phyloP scores from a whole-genome alignment of 1,140 invertebrate species.

The Cydia fagiglandana region DNA sequence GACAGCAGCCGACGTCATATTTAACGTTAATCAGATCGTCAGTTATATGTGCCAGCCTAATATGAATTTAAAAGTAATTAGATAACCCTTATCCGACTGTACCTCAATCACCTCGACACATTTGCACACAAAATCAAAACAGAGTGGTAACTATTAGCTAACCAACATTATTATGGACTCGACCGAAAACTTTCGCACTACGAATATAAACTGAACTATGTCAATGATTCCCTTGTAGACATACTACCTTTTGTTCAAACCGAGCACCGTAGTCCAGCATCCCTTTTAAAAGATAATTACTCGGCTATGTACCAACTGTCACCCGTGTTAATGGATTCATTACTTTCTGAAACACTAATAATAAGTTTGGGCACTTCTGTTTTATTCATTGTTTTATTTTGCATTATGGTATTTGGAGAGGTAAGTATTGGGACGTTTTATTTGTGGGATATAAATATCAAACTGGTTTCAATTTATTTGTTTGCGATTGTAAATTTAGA shows the following conservation, averaged over 20 bases:
- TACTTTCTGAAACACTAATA: conserved; percentile 23
- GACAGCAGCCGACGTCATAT: too few species aligned
- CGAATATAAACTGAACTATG: neutral
- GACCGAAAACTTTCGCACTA: conserved; percentile 15
- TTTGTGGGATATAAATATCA: neutral
- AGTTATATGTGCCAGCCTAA: too few species aligned
- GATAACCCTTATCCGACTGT: neutral
- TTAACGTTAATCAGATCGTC: too few species aligned
- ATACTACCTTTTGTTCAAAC: neutral
- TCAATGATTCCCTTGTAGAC: neutral
- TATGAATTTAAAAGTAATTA: neutral
- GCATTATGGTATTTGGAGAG: conserved; percentile 11
- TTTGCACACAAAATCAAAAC: conserved; percentile 15
- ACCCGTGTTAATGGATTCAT: conserved; percentile 30
- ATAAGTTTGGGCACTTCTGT: conserved; percentile 24
- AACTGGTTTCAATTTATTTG: neutral
- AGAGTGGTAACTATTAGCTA: conserved; percentile 21
- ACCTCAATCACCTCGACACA: conserved; percentile 9
- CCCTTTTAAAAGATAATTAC: conserved; percentile 32
- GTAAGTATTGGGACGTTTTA: neutral
- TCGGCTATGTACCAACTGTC: conserved; percentile 27
- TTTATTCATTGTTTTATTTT: conserved; percentile 4
- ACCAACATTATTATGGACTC: conserved; percentile 24
- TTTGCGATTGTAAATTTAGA: neutral
- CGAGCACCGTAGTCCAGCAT: neutral